phyloP scores from a whole-genome alignment of 2,113 vertebrate genomes.

The Chaetura pelagica region DNA sequence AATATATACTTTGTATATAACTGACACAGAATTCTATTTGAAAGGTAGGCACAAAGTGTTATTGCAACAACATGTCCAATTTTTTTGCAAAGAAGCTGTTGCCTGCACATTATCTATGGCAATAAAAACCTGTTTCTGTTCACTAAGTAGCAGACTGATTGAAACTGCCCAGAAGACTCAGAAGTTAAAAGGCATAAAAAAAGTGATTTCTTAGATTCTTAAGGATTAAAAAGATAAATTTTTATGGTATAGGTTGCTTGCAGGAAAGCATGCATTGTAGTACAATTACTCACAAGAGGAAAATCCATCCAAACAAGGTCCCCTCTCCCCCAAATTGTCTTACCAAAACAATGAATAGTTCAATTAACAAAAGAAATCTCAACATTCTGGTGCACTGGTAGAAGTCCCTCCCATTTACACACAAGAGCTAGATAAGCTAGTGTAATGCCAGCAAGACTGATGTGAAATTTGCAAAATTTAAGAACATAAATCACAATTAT shows the following conservation, averaged over 20 bases:
- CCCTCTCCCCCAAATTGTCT: not conserved
- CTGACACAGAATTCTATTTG: not conserved
- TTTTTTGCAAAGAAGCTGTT: not conserved
- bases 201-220: not conserved
- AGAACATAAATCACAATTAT: not conserved
- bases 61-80: not conserved
- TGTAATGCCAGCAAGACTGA: not conserved
- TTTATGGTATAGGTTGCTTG: not conserved
- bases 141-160: not conserved
- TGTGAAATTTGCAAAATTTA: not conserved
- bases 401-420: not conserved
- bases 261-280: not conserved
- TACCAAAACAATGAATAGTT: not conserved
- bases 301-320: not conserved
- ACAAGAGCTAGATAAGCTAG: not conserved
- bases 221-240: not conserved
- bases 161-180: not conserved
- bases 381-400: not conserved
- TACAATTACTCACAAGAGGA: not conserved
- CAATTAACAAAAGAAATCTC: not conserved
- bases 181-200: not conserved
- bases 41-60: not conserved
- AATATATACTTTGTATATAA: not conserved
- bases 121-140: not conserved
- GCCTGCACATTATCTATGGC: not conserved